Base-by-base conservation (phyloP, 2,888 invertebrate species). In the Andrena camellia region DNA sequence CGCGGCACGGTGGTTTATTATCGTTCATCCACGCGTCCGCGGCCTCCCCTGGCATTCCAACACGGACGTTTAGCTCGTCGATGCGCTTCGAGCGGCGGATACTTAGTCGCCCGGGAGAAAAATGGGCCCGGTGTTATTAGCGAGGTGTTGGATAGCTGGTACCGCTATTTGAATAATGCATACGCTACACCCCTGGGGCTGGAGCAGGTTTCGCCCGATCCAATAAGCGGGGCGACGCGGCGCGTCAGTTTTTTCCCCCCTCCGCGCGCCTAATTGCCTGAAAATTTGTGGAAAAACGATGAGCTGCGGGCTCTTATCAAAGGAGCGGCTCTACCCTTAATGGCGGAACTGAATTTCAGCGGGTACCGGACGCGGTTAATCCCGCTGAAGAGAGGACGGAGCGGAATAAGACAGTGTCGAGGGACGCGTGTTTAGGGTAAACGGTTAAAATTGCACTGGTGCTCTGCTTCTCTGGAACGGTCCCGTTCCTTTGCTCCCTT, bases 121-220 rank as follows among this genome's bases (percentile, higher is more conserved):
- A 84, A 84, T 74, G 78, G 60, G 35, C 68, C 78, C 72, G 82
- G 70, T 84, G 81, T 84, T 86, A 86, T 86, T 84, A 84, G 81
- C 73, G 68, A 80, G 79, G 84, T 86, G 80, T 86, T 78, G 74
- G 86, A 72, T 87, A 86, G 84, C 78, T 64, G 69, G 81, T 79
- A 80, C 75, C 84, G 76, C 84, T 86, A 84, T 84, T 87, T 86
- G 86, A 86, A 86, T 86, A 87, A 86, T 87, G 86, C 84, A 86
- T 86, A 81, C 66, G 69, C 52, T 66, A 77, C 82, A 76, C 59
- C 79, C 84, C 66, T 52, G 63, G 29, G 86, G 73, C 69, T 33
- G 59, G 33, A 57, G 71, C 73, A 52, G 70, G 68, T 79, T 81
- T 62, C 67, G 82, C 85, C 85, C 78, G 71, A 78, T 78, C 67